Conservation (phyloP, 1,140 invertebrate genomes). For the Anagrus nilaparvatae region DNA sequence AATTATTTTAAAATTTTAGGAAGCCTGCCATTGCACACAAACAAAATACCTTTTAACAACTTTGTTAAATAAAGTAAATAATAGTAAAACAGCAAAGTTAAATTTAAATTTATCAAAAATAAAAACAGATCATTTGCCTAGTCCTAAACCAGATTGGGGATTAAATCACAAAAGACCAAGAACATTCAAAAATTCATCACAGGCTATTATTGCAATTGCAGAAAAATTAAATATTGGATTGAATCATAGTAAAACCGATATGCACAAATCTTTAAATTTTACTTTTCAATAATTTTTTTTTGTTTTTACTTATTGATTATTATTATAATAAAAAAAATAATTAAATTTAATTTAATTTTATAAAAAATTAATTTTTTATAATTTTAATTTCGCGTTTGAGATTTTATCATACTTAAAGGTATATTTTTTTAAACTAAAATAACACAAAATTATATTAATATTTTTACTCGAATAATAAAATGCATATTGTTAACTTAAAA, state of each 20-base stretch:
- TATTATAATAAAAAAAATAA: neutral
- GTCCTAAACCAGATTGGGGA: constrained; percentile 24
- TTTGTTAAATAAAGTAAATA: too few relatives aligned
- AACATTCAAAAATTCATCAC: constrained; percentile 17
- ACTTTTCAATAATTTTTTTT: constrained; percentile 8
- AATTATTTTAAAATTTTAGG: too few relatives aligned
- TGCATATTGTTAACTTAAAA: too few relatives aligned
- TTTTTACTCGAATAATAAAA: too few relatives aligned
- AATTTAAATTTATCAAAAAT: neutral
- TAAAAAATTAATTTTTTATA: neutral
- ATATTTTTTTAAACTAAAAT: too few relatives aligned
- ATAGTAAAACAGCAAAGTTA: too few relatives aligned
- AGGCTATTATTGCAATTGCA: constrained; percentile 17
- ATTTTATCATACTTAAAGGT: too few relatives aligned
- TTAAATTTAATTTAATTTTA: constrained; percentile 1
- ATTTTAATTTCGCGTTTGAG: neutral
- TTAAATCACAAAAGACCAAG: constrained; percentile 21
- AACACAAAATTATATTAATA: too few relatives aligned
- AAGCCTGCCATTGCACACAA: constrained; percentile 11
- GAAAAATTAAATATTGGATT: constrained; percentile 17
- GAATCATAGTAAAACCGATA: constrained; percentile 2
- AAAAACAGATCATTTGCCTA: constrained; percentile 17
- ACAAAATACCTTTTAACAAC: constrained; percentile 18
- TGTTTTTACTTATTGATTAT: neutral
- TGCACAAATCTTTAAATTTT: constrained; percentile 11